Evolutionary conservation across 2,888 invertebrate species (phyloP).

Genomic region (Sympetrum striolatum): DNA sequence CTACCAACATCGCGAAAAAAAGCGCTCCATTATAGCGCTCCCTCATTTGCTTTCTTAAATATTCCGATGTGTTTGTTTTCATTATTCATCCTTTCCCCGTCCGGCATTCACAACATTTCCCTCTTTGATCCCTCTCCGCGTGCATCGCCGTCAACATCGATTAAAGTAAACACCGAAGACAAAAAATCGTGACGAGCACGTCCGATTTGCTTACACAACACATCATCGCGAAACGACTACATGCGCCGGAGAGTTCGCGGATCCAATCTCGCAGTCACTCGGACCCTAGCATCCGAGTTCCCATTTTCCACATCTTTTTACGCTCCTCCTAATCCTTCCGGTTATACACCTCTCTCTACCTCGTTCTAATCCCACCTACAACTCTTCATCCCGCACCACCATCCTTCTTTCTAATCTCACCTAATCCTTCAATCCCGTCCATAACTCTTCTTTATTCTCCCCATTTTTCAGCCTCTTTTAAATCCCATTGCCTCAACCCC

Average conservation of each 20-base stretch:
- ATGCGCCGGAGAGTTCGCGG: conserved; percentile 44
- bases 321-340: not conserved
- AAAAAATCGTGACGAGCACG: conserved; percentile 6
- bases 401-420: conserved; percentile 34
- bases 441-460: conserved; percentile 31
- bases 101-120: not conserved
- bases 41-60: not conserved
- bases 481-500: not conserved
- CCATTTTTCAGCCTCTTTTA: conserved; percentile 17
- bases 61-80: not conserved
- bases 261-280: conserved; percentile 44
- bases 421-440: conserved; percentile 34
- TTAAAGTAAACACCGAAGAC: not conserved
- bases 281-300: conserved; percentile 6
- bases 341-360: not conserved
- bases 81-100: not conserved
- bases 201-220: conserved; percentile 22
- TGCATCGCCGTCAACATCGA: not conserved
- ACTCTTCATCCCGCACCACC: not conserved
- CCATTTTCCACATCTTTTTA: not conserved
- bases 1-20: not conserved
- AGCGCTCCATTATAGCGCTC: not conserved
- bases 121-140: not conserved
- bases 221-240: not conserved
- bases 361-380: not conserved